phyloP scores from a whole-genome alignment of 2,888 invertebrate genomes.

The Ectemnius cavifrons region DNA sequence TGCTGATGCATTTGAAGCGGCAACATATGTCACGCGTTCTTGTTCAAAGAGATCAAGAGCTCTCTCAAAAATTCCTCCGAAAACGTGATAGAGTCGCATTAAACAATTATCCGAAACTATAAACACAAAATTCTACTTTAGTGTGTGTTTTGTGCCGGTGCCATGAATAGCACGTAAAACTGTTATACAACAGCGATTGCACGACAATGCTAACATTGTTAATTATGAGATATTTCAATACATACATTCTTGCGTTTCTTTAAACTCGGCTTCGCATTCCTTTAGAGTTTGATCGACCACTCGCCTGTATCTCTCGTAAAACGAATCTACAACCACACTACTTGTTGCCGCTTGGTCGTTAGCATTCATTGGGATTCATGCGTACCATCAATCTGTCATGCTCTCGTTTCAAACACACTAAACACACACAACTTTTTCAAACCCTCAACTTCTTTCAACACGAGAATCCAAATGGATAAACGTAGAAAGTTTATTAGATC shows the following conservation, averaged over 20 bases:
- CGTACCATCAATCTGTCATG: too few relatives aligned
- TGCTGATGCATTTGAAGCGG: slow-evolving; percentile 70
- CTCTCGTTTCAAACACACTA: too few relatives aligned
- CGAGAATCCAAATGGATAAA: too few relatives aligned
- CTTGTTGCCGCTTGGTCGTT: neutral
- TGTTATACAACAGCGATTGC: neutral
- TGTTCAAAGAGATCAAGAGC: slow-evolving; percentile 83
- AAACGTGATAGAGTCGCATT: slow-evolving; percentile 81
- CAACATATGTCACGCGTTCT: slow-evolving; percentile 79
- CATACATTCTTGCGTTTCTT: neutral
- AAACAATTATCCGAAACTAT: slow-evolving; percentile 82
- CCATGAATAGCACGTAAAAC: neutral
- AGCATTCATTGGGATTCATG: neutral
- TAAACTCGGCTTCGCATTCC: slow-evolving; percentile 1
- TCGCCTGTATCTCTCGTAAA: neutral
- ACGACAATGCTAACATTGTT: neutral
- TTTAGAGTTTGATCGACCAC: neutral
- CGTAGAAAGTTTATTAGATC: too few relatives aligned
- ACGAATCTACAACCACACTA: neutral
- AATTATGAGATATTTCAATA: neutral
- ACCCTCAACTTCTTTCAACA: too few relatives aligned
- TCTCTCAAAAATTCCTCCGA: slow-evolving; percentile 81
- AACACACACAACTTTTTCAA: too few relatives aligned
- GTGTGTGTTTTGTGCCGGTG: too few relatives aligned
- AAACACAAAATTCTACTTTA: slow-evolving; percentile 9